Conservation (phyloP, 2,797 vertebrate species). For the Crenichthys baileyi region DNA sequence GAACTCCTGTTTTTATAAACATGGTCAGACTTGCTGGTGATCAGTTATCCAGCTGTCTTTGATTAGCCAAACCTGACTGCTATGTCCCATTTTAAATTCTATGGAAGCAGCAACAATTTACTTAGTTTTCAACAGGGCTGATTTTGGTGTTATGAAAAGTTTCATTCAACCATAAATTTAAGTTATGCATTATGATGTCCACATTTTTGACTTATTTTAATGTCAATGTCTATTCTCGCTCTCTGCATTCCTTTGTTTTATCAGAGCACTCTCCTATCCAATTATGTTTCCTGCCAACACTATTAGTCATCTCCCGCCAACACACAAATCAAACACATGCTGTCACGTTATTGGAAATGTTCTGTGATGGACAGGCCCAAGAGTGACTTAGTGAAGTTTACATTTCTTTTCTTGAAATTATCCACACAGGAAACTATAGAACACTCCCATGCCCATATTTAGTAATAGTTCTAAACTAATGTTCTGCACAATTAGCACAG, state of each 20-base stretch:
- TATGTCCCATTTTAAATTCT: no score
- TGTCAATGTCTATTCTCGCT: conserved; percentile 22
- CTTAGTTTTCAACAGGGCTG: no score
- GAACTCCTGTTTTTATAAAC: neutral
- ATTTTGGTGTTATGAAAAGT: neutral
- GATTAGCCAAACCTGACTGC: no score
- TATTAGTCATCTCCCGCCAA: conserved; percentile 41
- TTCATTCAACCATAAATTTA: neutral
- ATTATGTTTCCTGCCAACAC: conserved; percentile 35
- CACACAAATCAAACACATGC: conserved; percentile 35
- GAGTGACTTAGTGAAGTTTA: conserved; percentile 1
- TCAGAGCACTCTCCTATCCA: conserved; percentile 20
- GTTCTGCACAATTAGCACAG: no score
- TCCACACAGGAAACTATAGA: neutral
- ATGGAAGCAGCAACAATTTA: no score
- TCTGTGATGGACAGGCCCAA: conserved; percentile 46
- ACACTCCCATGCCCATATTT: neutral
- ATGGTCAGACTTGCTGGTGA: no score
- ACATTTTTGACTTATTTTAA: conserved; percentile 34
- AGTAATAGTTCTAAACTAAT: neutral
- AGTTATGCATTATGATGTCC: neutral
- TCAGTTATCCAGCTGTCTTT: no score
- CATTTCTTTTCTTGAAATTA: neutral
- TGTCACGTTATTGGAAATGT: conserved; percentile 41
- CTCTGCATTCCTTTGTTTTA: conserved; percentile 44